Conservation (phyloP, 2,888 invertebrate genomes). For the Oxyscelio sp. region DNA sequence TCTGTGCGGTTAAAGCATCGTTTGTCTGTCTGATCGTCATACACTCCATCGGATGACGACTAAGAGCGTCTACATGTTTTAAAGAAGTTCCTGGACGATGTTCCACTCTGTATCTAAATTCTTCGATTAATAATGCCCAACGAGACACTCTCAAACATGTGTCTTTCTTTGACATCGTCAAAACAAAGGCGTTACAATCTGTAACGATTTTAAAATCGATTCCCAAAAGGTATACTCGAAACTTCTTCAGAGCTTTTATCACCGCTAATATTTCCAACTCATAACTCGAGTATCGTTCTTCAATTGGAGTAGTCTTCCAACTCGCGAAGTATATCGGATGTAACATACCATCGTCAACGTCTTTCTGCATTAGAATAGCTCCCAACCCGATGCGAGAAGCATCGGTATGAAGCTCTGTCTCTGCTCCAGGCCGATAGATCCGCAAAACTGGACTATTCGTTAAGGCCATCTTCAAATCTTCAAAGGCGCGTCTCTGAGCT, state of each 20-base stretch:
- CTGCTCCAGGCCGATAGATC: too few species aligned
- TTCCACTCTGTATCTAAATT: not conserved
- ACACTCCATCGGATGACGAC: slow-evolving; percentile 1
- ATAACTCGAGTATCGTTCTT: too few species aligned
- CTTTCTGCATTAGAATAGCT: too few species aligned
- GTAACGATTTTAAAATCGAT: not conserved
- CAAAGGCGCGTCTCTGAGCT: too few species aligned
- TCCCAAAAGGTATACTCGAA: not conserved
- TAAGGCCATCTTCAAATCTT: too few species aligned
- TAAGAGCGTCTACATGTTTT: not conserved
- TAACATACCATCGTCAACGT: too few species aligned
- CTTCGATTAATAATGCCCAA: not conserved
- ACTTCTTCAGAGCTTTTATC: not conserved
- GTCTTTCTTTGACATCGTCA: not conserved
- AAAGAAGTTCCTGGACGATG: not conserved
- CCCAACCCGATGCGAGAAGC: too few species aligned
- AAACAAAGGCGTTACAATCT: not conserved
- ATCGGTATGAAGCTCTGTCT: too few species aligned
- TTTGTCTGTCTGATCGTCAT: not conserved
- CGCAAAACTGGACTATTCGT: too few species aligned
- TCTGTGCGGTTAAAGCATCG: not conserved
- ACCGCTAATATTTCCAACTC: not conserved
- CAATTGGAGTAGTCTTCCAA: too few species aligned
- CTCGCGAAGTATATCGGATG: too few species aligned
- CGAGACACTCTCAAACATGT: not conserved